phyloP scores from a whole-genome alignment of 2,113 vertebrate species.

The Calypte anna region DNA sequence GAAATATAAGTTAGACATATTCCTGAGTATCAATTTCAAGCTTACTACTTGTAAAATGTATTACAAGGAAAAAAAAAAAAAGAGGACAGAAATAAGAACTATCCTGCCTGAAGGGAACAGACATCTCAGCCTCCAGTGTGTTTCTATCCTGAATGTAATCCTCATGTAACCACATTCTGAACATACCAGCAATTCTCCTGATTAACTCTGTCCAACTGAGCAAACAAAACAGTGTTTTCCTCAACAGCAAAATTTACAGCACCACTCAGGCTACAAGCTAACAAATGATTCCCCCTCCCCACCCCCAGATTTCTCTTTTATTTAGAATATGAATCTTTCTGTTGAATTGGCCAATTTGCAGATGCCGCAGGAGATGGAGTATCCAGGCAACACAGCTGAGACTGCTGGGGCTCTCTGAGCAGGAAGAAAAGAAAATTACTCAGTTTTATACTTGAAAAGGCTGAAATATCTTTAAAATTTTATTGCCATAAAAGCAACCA shows the following conservation, averaged over 20 bases:
- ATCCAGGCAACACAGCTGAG: constrained; percentile 66
- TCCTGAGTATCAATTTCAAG: not conserved
- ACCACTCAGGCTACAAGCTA: not conserved
- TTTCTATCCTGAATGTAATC: not conserved
- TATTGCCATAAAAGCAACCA: not conserved
- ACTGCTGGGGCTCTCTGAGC: constrained; percentile 13
- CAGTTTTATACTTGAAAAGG: not conserved
- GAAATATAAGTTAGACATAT: not conserved
- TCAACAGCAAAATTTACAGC: not conserved
- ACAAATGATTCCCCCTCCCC: not conserved
- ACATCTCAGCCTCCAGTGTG: not conserved
- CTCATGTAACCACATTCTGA: not conserved
- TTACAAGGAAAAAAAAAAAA: not conserved
- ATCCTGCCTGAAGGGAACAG: not conserved
- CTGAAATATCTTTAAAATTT: constrained; percentile 19
- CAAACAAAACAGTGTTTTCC: not conserved
- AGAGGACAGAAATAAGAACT: not conserved
- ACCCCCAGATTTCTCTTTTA: not conserved
- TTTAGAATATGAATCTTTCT: constrained; percentile 35
- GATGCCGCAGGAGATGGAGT: constrained; percentile 63
- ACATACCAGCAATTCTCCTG: not conserved
- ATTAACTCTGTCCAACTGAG: not conserved
- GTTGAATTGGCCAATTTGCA: constrained; percentile 64
- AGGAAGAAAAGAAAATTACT: constrained; percentile 58
- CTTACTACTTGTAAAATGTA: not conserved